Evolutionary conservation across 2,888 invertebrate species (phyloP), one percentile per base, ranked within the genome.

Genomic region (Sphinx pinastri): DNA sequence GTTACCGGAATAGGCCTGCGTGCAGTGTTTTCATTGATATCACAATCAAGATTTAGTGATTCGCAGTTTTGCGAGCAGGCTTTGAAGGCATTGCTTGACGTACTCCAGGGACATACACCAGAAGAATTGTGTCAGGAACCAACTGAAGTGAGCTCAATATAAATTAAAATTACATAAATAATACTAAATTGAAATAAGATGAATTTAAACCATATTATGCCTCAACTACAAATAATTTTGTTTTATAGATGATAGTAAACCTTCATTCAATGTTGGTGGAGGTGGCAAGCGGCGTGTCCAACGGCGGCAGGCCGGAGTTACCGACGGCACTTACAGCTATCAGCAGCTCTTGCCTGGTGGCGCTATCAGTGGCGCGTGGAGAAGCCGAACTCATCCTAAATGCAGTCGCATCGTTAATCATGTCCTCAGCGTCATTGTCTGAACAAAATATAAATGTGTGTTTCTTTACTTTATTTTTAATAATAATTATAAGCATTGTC

Each of bases 331-430:
- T 99, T 80, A 98, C 98, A 25, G 96, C 98, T 6, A 95, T 98
- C 72, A 98, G 99, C 68, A 98, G 98, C 86, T 97, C 99, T 1
- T 99, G 99, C 78, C 95, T 99, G 11, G 95, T 99, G 69, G 98
- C 98, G 70, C 94, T 99, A 72, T 98, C 98, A 14, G 97, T 99
- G 67, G 99, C 99, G 1, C 95, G 98, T 70, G 99, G 99, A 6
- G 98, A 99, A 86, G 98, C 99, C 12, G 98, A 98, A 72, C 97
- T 98, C 83, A 96, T 98, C 79, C 94, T 99, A 8, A 96, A 97
- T 79, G 98, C 99, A 7, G 96, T 98, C 54, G 96, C 98, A 5
- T 97, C 98, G 45, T 94, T 99, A 75, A 95, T 98, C 59, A 98
- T 98, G 97, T 97, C 97, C 69, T 96, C 97, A 0, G 94, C 96